A percentile compares a stretch with the other conserved stretches of the same genome.
Evolutionary conservation across 1,140 invertebrate genomes (phyloP).

Genomic region (Drosophila ironensis): DNA sequence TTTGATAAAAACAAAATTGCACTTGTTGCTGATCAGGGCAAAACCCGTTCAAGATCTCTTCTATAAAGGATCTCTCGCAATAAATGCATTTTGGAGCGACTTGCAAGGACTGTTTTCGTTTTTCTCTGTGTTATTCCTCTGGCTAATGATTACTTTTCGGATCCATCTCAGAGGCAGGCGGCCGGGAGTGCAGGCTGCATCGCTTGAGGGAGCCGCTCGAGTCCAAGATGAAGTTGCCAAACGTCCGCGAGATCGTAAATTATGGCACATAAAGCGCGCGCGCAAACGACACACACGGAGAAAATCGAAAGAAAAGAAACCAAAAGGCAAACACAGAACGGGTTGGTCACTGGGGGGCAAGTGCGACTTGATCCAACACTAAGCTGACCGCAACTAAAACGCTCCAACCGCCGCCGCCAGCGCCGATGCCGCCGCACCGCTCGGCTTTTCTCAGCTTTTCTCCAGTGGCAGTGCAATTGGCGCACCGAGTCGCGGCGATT

Average conservation of each 20-base stretch:
- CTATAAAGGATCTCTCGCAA: no score
- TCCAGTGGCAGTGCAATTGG: background rate
- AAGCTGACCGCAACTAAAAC: constrained; percentile 56
- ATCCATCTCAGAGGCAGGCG: constrained; percentile 64
- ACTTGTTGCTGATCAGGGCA: no score
- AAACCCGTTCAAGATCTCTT: no score
- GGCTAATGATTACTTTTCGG: constrained; percentile 70
- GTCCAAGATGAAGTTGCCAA: constrained; percentile 36
- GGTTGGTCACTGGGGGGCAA: constrained; percentile 60
- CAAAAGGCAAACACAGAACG: no score
- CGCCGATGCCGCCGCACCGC: constrained; percentile 24
- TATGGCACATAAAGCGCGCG: constrained; percentile 57
- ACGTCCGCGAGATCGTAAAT: constrained; percentile 52
- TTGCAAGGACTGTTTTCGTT: no score
- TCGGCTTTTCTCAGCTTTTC: constrained; percentile 23
- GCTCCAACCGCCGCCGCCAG: constrained; percentile 32
- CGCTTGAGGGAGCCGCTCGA: constrained; percentile 28
- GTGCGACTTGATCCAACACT: constrained; percentile 52
- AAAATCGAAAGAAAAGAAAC: no score
- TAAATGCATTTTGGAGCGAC: no score
- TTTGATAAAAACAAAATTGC: no score
- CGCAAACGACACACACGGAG: constrained; percentile 23
- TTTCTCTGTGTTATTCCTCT: constrained; percentile 19
- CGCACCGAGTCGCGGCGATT: constrained; percentile 57
- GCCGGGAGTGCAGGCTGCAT: constrained; percentile 58